A percentile compares a stretch with the other conserved stretches of the same genome.
These are phyloP conservation scores for Diceros bicornis DNA, from an alignment of 2,797 vertebrate species.

Conservation along the genomic window DNA sequence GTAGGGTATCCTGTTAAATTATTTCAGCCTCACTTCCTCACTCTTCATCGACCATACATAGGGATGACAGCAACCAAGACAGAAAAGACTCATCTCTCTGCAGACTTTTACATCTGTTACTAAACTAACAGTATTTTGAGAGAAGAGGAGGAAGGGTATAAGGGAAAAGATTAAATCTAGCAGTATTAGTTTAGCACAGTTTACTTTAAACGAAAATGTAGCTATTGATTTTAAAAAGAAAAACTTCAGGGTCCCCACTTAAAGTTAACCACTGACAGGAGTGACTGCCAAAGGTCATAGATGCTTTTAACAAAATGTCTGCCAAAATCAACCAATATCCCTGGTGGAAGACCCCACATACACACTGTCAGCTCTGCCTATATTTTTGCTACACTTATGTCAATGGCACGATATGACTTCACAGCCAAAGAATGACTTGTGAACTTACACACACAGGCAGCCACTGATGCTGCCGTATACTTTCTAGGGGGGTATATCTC, in stretches of 20 bases:
- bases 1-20: not conserved
- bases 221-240: not conserved
- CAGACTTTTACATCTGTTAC: not conserved
- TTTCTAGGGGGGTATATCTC: not conserved
- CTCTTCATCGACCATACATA: not conserved
- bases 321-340: not conserved
- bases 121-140: not conserved
- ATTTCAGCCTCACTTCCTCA: not conserved
- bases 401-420: not conserved
- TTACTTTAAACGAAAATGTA: conserved; percentile 20
- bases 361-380: not conserved
- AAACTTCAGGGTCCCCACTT: not conserved
- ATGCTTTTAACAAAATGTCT: not conserved
- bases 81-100: not conserved
- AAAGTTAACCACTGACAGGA: not conserved
- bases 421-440: not conserved
- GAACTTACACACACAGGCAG: not conserved
- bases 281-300: not conserved
- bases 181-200: not conserved
- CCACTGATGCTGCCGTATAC: not conserved
- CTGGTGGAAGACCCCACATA: not conserved
- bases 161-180: not conserved
- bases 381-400: not conserved
- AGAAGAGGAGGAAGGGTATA: not conserved
- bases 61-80: not conserved